phyloP scores from a whole-genome alignment of 2,797 vertebrate genomes.

The Spinus olivaceus region DNA sequence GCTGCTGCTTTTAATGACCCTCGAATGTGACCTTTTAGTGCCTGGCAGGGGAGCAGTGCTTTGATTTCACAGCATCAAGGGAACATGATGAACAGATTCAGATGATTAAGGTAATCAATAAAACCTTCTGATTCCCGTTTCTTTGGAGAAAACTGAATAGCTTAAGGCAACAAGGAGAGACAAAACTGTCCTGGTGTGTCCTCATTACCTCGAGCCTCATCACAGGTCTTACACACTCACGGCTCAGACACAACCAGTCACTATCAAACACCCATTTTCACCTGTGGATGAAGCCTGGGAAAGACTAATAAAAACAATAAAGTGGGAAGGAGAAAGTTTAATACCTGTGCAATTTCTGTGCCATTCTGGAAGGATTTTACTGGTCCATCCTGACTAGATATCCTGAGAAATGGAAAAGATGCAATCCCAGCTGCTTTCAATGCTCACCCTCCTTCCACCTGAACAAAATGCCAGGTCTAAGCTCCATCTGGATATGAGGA shows the following conservation, averaged over 20 bases:
- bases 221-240: background rate
- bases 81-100: constrained; percentile 11
- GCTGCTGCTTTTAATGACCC: constrained; percentile 26
- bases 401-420: background rate
- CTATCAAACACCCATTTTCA: background rate
- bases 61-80: constrained; percentile 13
- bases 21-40: background rate
- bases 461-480: background rate
- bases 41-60: background rate
- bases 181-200: background rate
- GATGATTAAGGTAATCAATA: constrained; percentile 23
- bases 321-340: background rate
- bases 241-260: background rate
- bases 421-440: background rate
- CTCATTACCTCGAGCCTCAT: background rate
- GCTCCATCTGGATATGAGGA: background rate
- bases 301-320: background rate
- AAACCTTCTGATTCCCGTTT: constrained; percentile 22
- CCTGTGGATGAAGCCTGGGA: background rate
- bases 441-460: background rate
- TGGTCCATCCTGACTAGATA: background rate
- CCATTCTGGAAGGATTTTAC: background rate
- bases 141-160: background rate
- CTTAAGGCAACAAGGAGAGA: background rate
- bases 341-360: background rate